phyloP scores from a whole-genome alignment of 2,113 vertebrate genomes.

The Speoplatyrhinus poulsoni region DNA sequence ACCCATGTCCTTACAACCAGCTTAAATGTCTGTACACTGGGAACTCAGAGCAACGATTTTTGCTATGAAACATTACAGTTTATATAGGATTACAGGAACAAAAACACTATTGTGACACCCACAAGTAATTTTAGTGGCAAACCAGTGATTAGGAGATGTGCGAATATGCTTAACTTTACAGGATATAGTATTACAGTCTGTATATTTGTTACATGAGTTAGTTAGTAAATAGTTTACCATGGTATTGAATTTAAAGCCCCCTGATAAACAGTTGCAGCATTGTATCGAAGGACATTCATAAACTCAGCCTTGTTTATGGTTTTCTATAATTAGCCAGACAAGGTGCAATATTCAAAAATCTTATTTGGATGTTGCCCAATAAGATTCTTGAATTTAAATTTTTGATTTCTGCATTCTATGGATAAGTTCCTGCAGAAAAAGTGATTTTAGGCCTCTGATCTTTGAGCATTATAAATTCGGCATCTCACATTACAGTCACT shows the following conservation, averaged over 20 bases:
- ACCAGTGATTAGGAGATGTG: background rate
- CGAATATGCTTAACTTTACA: background rate
- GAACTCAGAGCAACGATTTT: no score
- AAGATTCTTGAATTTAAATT: conserved; percentile 7
- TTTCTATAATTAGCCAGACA: background rate
- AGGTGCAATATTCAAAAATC: background rate
- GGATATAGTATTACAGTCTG: background rate
- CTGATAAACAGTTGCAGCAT: background rate
- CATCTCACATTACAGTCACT: background rate
- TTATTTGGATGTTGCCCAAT: conserved; percentile 26
- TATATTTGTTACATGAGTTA: background rate
- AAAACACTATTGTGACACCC: background rate
- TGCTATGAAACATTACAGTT: background rate
- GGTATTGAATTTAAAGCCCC: background rate
- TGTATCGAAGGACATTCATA: background rate
- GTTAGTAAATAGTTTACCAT: background rate
- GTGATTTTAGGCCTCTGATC: no score
- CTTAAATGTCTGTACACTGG: background rate
- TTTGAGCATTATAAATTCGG: no score
- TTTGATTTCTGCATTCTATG: conserved; percentile 26
- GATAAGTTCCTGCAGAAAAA: background rate
- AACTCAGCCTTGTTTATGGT: conserved; percentile 4
- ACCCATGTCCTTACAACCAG: conserved; percentile 1
- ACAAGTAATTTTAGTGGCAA: background rate
- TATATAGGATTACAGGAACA: background rate